Evolutionary conservation across 92 coral and sea anemone species (phyloP), one percentile per base, ranked within the genome.

Genomic region (Epizoanthus illoricatus): DNA sequence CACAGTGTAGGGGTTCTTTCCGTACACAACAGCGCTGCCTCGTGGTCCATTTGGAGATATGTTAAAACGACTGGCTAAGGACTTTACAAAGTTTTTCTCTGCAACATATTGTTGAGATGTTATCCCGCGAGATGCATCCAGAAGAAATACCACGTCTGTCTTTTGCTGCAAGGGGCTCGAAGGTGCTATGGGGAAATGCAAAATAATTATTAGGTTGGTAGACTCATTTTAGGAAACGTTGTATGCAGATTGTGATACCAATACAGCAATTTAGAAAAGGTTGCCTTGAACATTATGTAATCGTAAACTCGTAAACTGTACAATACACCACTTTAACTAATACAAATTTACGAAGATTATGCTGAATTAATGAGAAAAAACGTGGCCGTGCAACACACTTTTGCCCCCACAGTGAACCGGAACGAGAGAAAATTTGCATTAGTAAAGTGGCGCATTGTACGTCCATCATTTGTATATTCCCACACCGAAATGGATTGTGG

Each of bases 61-160:
- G 69, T 68, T 68, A 41, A 76, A 59, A 19, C 81, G 81, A 76
- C 56, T 58, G 64, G 81, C 81, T 63, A 76, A 41, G n/a, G 69
- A 76, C 33, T 76, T 76, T 12, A 76, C 66, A 61, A 76, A 76
- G 39, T 61, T 60, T 58, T 76, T 76, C 66, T 76, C 80, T 12
- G 69, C 68, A 40, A 76, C 7, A 21, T 76, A 76, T 17, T 76
- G 69, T n/a, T 60, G 12, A 20, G 81, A 36, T 16, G 81, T 60
- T 58, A 76, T 36, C 1, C 81, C 81, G 1, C 39, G 56, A 16
- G 81, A 76, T 39, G 81, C 81, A 58, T 76, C 81, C 56, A 76
- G 56, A 39, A 76, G 81, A 16, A 76, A 59, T 10, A 76, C 81
- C 19, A 76, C 81, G 56, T 76, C 81, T 1, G 81, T 76, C 19